Conservation (phyloP, 2,888 invertebrate genomes). For the Pollenia angustigena region DNA sequence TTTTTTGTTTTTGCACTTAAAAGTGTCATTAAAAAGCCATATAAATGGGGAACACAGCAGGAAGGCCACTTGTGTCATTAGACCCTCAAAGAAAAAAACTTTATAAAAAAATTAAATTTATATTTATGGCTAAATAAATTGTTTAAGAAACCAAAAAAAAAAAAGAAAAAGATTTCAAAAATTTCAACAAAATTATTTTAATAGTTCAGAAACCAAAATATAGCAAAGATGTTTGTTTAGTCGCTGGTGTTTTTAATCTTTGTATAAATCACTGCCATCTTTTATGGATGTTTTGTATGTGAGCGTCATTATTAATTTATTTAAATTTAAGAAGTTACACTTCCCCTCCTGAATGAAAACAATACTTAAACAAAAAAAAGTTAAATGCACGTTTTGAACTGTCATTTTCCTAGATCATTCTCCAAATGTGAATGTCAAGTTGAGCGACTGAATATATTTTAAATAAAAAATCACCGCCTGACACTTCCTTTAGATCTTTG, state of each 20-base stretch:
- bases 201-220: not conserved
- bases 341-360: not conserved
- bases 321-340: slow-evolving; percentile 5
- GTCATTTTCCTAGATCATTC: slow-evolving; percentile 34
- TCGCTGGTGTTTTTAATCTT: not conserved
- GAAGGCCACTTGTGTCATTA: slow-evolving; percentile 47
- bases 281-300: slow-evolving; percentile 34
- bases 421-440: slow-evolving; percentile 36
- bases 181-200: slow-evolving; percentile 15
- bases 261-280: slow-evolving; percentile 49
- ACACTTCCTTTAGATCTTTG: slow-evolving; percentile 32
- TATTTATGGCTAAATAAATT: slow-evolving; percentile 58
- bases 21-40: slow-evolving; percentile 55
- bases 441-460: slow-evolving; percentile 34
- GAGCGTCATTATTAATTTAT: slow-evolving; percentile 35
- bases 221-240: slow-evolving; percentile 32
- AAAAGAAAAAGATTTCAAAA: not conserved
- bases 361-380: slow-evolving; percentile 8
- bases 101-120: not conserved
- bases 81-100: not conserved
- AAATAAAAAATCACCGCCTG: slow-evolving; percentile 26
- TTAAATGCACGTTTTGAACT: slow-evolving; percentile 49
- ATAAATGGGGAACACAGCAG: slow-evolving; percentile 54
- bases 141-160: slow-evolving; percentile 36
- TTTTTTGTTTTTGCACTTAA: slow-evolving; percentile 7